Evolutionary conservation across 2,888 invertebrate genomes (phyloP).

Genomic region (Scaptomyza caliginosa): DNA sequence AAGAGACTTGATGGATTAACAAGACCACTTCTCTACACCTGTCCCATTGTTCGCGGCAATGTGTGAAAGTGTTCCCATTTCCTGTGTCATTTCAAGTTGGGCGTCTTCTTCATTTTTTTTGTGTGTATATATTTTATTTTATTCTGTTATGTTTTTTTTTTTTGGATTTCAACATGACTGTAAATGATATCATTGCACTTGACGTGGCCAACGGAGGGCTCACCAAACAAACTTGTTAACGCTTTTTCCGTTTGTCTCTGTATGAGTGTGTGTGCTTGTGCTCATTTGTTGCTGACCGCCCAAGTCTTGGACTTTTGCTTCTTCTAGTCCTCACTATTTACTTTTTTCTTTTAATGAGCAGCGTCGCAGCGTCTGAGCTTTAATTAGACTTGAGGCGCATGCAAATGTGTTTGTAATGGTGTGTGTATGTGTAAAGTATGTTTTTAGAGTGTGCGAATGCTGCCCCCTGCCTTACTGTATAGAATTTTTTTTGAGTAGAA

Average conservation of each 20-base stretch:
- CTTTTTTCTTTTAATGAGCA: constrained; percentile 45
- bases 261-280: constrained; percentile 13
- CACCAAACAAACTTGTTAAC: constrained; percentile 14
- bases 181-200: constrained; percentile 67
- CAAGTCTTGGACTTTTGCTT: constrained; percentile 15
- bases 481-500: constrained; percentile 51
- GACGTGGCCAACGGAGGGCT: constrained; percentile 41
- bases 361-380: constrained; percentile 21
- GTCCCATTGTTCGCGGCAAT: constrained; percentile 33
- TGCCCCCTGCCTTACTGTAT: constrained; percentile 1
- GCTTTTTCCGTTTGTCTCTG: background rate
- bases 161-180: constrained; percentile 44
- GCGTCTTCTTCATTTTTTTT: constrained; percentile 9
- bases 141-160: constrained; percentile 4
- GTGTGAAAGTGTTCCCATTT: constrained; percentile 81
- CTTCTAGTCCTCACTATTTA: constrained; percentile 1
- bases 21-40: constrained; percentile 21
- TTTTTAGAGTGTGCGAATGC: constrained; percentile 77
- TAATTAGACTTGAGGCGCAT: constrained; percentile 48
- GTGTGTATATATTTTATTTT: background rate
- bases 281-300: constrained; percentile 31
- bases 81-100: constrained; percentile 57
- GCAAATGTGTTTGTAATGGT: constrained; percentile 40
- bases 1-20: constrained; percentile 36
- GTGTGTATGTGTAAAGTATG: constrained; percentile 53